Conservation (phyloP, 23 tunicate species). For the Halocynthia aurantium region DNA sequence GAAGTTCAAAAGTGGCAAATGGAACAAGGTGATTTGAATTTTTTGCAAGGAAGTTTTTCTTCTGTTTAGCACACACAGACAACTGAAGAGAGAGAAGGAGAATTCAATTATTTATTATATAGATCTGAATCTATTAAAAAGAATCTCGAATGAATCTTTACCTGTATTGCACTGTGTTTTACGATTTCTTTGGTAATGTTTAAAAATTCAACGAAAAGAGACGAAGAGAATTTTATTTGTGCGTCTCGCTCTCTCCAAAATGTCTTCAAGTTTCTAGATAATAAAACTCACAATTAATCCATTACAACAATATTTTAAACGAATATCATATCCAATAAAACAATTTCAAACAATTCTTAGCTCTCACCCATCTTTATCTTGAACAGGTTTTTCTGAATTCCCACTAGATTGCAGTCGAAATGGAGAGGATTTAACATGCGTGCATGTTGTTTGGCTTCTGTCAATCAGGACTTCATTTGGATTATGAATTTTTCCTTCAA, state of each 20-base stretch:
- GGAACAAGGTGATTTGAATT: constrained; percentile 19
- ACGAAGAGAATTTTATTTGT: not conserved
- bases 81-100: constrained; percentile 17
- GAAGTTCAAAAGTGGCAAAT: constrained; percentile 37
- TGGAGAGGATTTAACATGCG: not conserved
- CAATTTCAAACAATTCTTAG: not conserved
- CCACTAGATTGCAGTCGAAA: not conserved
- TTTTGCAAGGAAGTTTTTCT: constrained; percentile 9
- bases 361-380: constrained; percentile 8
- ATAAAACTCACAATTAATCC: no score
- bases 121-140: not conserved
- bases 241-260: not conserved
- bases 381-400: not conserved
- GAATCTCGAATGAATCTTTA: not conserved
- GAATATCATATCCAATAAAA: no score
- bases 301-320: no score
- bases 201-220: not conserved
- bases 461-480: not conserved
- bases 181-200: constrained; percentile 35
- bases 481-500: not conserved
- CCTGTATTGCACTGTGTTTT: constrained; percentile 34
- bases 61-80: constrained; percentile 38
- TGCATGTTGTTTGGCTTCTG: not conserved
- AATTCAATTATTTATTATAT: not conserved
- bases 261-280: not conserved